Evolutionary conservation across 2,888 invertebrate species (phyloP).

Genomic region (Criorhina ranunculi): DNA sequence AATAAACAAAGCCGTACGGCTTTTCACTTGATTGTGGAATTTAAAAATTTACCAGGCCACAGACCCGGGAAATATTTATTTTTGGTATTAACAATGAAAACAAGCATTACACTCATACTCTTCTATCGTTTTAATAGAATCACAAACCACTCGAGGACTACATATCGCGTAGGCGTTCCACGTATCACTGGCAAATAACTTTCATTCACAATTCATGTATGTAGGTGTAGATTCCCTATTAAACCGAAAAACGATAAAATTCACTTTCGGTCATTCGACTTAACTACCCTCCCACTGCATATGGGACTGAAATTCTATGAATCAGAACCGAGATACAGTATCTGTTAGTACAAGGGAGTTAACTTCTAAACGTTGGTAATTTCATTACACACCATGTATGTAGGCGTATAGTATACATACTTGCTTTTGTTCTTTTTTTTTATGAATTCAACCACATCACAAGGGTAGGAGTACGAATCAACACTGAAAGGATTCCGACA

Average conservation of each 20-base stretch:
- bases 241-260: conserved; percentile 5
- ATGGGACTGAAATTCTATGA: neutral
- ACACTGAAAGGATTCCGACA: conserved; percentile 22
- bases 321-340: conserved; percentile 14
- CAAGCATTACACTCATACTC: neutral
- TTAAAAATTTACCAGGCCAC: neutral
- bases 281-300: conserved; percentile 3
- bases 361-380: conserved; percentile 10
- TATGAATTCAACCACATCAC: conserved; percentile 21
- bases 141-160: neutral
- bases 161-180: conserved; percentile 9
- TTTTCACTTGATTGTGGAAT: neutral
- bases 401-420: conserved; percentile 7
- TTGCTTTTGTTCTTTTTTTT: neutral
- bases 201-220: conserved; percentile 22
- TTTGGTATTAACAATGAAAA: neutral
- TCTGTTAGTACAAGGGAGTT: neutral
- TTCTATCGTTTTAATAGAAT: neutral
- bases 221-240: conserved; percentile 7
- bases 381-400: conserved; percentile 3
- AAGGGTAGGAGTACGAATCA: conserved; percentile 1
- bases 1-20: conserved; percentile 1
- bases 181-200: conserved; percentile 15
- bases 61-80: conserved; percentile 13
- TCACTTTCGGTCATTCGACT: neutral